Base-by-base conservation (phyloP, 2,888 invertebrate species). In the Agrypnus murinus region DNA sequence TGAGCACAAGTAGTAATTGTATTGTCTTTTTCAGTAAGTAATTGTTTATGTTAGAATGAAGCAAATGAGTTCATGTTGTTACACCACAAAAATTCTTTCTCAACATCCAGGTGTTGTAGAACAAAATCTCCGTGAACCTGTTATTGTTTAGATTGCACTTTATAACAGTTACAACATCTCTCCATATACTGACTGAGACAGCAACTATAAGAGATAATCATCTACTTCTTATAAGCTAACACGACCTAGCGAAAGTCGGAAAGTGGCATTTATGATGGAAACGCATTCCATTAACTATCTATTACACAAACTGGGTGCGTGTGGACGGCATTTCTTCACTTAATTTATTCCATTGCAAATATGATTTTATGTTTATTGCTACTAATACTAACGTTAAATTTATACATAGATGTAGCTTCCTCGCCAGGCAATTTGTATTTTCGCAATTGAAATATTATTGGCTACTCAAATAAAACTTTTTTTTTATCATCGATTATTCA, bases 141-240 rank as follows among this genome's bases (percentile, higher is more conserved):
- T 70, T 62, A 58, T 57, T 69, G 70, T 65, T 60, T 59, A 65
- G 45, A 60, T 65, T 65, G 65, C 70, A 62, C 38, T 17, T 46
- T n/a, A n/a, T n/a, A n/a, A n/a, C n/a, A 17, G 34, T 70, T 70
- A 48, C 70, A 65, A 55, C 65, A 70, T 65, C 38, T 46, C 31
- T 69, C 59, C 43, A 50, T 65, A 46, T 62, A 58, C 48, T 38
- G 48, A 58, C 48, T 38, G 48, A 43, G 31, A 19, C n/a, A 43
- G 14, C 32, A 55, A 36, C 15, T 4, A 38, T 25, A 38, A 64
- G 32, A 60, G 14, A 31, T 46, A 46, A 34, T n/a, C 34, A 50
- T 19, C 8, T 63, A 43, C 43, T n/a, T 12, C 15, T 25, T 25
- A 25, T 25, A 25, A 25, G 25, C 25, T 57, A 15, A 36, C 10